Percentiles rank a stretch among this genome's conserved stretches.
phyloP scores from a whole-genome alignment of 2,113 vertebrate species.

The Marmota monax region DNA sequence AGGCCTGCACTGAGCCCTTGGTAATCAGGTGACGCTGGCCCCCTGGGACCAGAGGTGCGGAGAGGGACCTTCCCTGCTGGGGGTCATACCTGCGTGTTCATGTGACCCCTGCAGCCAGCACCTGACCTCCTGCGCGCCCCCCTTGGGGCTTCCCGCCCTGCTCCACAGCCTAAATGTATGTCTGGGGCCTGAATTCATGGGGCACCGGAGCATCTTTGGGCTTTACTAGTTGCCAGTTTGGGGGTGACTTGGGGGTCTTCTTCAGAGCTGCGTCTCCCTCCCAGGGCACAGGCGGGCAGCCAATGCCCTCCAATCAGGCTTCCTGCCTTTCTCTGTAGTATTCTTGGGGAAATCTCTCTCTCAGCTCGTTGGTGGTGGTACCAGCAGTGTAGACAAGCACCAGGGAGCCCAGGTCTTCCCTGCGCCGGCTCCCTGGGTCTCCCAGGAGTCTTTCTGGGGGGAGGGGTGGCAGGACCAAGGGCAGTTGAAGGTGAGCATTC shows the following conservation, averaged over 20 bases:
- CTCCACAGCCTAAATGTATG: not conserved
- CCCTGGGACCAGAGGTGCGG: accelerated
- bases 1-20: accelerated
- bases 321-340: no score
- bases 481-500: accelerated
- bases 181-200: accelerated
- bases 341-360: accelerated
- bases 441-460: accelerated
- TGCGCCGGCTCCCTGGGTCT: accelerated
- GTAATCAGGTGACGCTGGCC: accelerated
- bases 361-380: accelerated
- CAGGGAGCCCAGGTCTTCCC: not conserved
- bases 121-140: no score
- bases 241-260: accelerated
- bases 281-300: accelerated
- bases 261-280: not conserved
- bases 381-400: not conserved
- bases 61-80: not conserved
- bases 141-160: not conserved
- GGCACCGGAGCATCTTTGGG: not conserved
- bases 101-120: accelerated
- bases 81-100: accelerated
- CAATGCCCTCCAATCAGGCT: accelerated
- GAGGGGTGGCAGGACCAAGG: accelerated
- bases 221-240: accelerated